phyloP scores from a whole-genome alignment of 2,113 vertebrate genomes.

The Phainopepla nitens region DNA sequence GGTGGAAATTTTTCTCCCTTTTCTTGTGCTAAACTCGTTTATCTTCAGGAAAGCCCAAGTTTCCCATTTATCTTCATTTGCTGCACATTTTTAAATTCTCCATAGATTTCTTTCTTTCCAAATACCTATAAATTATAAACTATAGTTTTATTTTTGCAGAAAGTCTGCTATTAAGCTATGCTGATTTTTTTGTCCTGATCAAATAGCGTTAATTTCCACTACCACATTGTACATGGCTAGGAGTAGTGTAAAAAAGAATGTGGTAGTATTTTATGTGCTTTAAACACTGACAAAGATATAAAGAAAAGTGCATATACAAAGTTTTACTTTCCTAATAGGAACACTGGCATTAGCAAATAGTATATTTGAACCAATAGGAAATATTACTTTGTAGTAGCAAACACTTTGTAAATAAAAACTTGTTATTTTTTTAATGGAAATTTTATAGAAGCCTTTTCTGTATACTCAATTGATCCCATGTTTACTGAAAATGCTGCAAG shows the following conservation, averaged over 20 bases:
- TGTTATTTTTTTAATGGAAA: constrained; percentile 78
- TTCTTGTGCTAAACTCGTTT: not conserved
- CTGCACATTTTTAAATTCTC: not conserved
- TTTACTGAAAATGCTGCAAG: constrained; percentile 67
- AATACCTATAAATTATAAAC: constrained; percentile 4
- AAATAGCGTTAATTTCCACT: constrained; percentile 17
- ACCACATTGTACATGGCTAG: not conserved
- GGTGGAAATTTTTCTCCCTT: not conserved
- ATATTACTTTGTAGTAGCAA: constrained; percentile 69
- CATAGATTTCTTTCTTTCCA: not conserved
- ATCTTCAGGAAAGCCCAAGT: not conserved
- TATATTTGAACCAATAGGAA: constrained; percentile 49
- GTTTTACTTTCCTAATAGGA: constrained; percentile 44
- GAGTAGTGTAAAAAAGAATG: not conserved
- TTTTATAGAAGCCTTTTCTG: constrained; percentile 79
- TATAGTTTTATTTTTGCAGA: constrained; percentile 30
- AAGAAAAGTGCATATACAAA: constrained; percentile 21
- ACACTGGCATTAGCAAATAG: constrained; percentile 43
- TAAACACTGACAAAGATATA: constrained; percentile 13
- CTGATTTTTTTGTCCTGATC: not conserved
- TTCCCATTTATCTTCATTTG: not conserved
- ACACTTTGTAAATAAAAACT: constrained; percentile 75
- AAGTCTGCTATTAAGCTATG: constrained; percentile 3
- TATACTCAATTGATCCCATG: constrained; percentile 51
- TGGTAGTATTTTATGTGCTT: not conserved